Evolutionary conservation across 1,140 invertebrate genomes (phyloP).

Genomic region (Drosophila tristis): DNA sequence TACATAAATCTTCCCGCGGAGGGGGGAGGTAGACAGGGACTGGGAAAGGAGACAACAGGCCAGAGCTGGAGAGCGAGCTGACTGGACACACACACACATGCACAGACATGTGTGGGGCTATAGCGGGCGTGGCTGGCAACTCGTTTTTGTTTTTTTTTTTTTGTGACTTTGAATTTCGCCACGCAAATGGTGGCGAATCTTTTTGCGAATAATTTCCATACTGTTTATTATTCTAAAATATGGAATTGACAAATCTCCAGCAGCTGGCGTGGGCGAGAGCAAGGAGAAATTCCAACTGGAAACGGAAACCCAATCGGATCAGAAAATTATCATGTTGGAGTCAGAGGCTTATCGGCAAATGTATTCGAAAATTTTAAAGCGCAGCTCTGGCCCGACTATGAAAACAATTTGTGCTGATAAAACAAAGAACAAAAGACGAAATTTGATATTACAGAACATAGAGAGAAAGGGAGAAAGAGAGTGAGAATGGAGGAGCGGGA

Average conservation of each 20-base stretch:
- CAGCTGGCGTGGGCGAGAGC: background rate
- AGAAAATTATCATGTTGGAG: background rate
- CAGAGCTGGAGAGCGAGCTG: slow-evolving; percentile 15
- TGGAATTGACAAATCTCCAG: background rate
- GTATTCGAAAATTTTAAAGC: slow-evolving; percentile 33
- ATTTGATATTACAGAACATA: slow-evolving; percentile 39
- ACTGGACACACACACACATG: slow-evolving; percentile 7
- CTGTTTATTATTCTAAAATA: slow-evolving; percentile 42
- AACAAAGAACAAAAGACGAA: slow-evolving; percentile 42
- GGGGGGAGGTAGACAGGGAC: background rate
- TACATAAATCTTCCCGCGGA: slow-evolving; percentile 53
- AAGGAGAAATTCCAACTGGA: background rate
- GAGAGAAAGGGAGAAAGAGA: slow-evolving; percentile 24
- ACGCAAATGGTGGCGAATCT: slow-evolving; percentile 63
- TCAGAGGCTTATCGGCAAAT: slow-evolving; percentile 21
- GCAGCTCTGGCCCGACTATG: slow-evolving; percentile 24
- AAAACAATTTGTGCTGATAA: slow-evolving; percentile 65
- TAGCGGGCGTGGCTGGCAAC: slow-evolving; percentile 59
- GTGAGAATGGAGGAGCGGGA: slow-evolving; percentile 1
- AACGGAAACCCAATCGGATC: background rate
- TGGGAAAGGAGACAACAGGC: background rate
- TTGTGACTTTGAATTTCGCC: slow-evolving; percentile 72
- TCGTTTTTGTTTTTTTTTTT: slow-evolving; percentile 31
- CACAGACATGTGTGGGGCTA: slow-evolving; percentile 17
- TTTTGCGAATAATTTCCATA: slow-evolving; percentile 40